A percentile compares a stretch with the other conserved stretches of the same genome.
These are phyloP conservation scores for Agrypnia vestita DNA, from an alignment of 1,140 invertebrate genomes.

Conservation along the genomic window DNA sequence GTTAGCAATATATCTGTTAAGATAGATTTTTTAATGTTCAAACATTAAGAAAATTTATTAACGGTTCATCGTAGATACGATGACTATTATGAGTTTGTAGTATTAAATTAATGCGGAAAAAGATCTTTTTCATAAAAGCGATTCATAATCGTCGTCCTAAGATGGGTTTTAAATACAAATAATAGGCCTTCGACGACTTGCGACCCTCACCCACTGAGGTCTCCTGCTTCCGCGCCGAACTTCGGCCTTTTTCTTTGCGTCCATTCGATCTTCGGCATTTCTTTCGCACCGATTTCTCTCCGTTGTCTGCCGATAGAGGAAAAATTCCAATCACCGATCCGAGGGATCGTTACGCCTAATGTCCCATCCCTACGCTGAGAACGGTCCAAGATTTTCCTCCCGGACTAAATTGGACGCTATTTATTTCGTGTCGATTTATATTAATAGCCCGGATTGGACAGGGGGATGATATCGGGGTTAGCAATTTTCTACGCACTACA, in stretches of 20 bases:
- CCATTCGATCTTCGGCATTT: slow-evolving; percentile 41
- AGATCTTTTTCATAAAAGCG: too few species aligned
- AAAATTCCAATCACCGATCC: slow-evolving; percentile 62
- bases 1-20: too few species aligned
- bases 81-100: too few species aligned
- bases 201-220: neutral
- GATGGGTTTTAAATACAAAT: too few species aligned
- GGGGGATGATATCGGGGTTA: slow-evolving; percentile 40
- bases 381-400: slow-evolving; percentile 41
- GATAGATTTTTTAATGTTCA: too few species aligned
- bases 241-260: slow-evolving; percentile 13
- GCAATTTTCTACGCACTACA: slow-evolving; percentile 48
- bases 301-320: slow-evolving; percentile 46
- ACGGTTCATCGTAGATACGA: too few species aligned
- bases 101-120: too few species aligned
- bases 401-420: slow-evolving; percentile 52
- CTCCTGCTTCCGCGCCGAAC: slow-evolving; percentile 1
- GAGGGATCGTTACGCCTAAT: slow-evolving; percentile 60
- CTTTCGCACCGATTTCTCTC: slow-evolving; percentile 39
- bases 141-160: too few species aligned
- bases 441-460: slow-evolving; percentile 49
- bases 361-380: slow-evolving; percentile 46
- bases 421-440: slow-evolving; percentile 55
- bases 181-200: neutral
- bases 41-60: too few species aligned